Evolutionary conservation across 2,888 invertebrate genomes (phyloP).

Genomic region (Metacarcinus magister): DNA sequence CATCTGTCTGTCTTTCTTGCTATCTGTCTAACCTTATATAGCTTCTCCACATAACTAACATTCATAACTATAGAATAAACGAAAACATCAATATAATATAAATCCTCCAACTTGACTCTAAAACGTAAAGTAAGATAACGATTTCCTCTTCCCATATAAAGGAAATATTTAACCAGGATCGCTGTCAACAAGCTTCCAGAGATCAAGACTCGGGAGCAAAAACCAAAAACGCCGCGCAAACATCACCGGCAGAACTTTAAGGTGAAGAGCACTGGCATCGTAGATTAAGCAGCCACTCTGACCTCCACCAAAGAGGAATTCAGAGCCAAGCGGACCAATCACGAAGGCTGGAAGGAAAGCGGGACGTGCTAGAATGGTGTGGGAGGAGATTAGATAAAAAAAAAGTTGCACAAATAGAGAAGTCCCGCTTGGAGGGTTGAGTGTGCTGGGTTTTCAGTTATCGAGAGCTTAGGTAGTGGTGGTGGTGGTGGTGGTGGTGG

Average conservation of each 20-base stretch:
- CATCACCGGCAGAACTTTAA: not conserved
- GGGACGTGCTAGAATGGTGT: not conserved
- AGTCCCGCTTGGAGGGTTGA: not conserved
- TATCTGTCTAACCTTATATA: too few species aligned
- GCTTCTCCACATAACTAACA: too few species aligned
- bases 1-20: too few species aligned
- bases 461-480: not conserved
- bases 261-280: not conserved
- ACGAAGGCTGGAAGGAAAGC: not conserved
- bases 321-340: not conserved
- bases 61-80: not conserved
- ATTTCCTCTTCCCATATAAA: not conserved
- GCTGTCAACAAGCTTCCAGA: not conserved
- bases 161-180: not conserved
- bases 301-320: not conserved
- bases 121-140: not conserved
- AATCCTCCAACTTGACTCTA: not conserved
- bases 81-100: not conserved
- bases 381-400: not conserved
- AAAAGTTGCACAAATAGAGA: not conserved
- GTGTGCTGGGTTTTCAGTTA: not conserved
- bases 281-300: not conserved
- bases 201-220: not conserved
- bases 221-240: not conserved
- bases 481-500: constrained; percentile 31